These are phyloP conservation scores for Anneissia japonica DNA, from an alignment of 35 echinoderm and acorn worm genomes.

Conservation along the genomic window DNA sequence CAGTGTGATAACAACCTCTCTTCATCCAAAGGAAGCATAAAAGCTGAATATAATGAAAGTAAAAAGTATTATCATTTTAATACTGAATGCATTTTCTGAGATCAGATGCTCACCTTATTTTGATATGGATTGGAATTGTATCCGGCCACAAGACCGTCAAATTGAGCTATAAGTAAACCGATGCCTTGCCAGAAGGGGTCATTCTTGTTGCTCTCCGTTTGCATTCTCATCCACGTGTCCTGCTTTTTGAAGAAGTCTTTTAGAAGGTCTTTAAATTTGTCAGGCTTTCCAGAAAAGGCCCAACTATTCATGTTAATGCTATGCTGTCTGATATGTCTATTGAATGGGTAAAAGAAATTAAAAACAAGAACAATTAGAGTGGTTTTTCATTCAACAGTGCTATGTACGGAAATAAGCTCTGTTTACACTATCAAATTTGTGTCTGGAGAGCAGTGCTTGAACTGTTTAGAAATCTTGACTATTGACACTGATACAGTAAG, in stretches of 20 bases:
- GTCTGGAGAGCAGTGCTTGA: too few relatives aligned
- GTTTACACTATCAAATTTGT: too few relatives aligned
- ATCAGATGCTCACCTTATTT: conserved; percentile 16
- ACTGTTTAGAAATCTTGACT: too few relatives aligned
- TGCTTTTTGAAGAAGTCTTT: conserved; percentile 49
- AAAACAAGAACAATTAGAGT: not conserved
- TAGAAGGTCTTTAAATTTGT: conserved; percentile 12
- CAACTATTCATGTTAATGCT: conserved; percentile 37
- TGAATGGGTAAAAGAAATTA: not conserved
- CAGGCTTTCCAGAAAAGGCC: conserved; percentile 30
- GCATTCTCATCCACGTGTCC: conserved; percentile 56
- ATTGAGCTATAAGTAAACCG: conserved; percentile 40
- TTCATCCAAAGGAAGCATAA: too few relatives aligned
- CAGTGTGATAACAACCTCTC: too few relatives aligned
- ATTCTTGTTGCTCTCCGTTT: conserved; percentile 19
- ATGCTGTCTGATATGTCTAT: conserved; percentile 57
- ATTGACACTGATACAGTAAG: too few relatives aligned
- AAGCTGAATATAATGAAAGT: too few relatives aligned
- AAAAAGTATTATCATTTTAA: too few relatives aligned
- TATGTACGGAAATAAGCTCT: not conserved
- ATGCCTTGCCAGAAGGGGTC: conserved; percentile 64
- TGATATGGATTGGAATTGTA: conserved; percentile 48
- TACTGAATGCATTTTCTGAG: too few relatives aligned
- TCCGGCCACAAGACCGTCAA: conserved; percentile 70
- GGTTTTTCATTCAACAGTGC: not conserved